Conservation (phyloP, 1,140 invertebrate species). For the Dendroctonus ponderosae region DNA sequence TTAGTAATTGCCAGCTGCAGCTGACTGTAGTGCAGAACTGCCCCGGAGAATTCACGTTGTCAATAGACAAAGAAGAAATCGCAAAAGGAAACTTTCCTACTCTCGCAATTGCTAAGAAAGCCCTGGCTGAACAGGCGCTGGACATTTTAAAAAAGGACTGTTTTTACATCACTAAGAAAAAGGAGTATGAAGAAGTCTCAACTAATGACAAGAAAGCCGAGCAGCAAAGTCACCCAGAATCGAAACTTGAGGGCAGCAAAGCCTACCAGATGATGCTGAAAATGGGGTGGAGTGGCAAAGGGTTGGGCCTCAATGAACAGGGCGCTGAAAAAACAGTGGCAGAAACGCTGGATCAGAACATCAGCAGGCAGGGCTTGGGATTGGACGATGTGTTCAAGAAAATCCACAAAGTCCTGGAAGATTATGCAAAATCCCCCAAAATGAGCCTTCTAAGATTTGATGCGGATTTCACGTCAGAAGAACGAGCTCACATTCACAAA, state of each 20-base stretch:
- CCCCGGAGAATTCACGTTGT: conserved; percentile 22
- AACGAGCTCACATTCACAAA: conserved; percentile 38
- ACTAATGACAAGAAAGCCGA: conserved; percentile 11
- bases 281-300: conserved; percentile 40
- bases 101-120: conserved; percentile 35
- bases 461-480: conserved; percentile 35
- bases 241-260: conserved; percentile 24
- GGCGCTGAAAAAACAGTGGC: conserved; percentile 34
- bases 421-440: conserved; percentile 36
- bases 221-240: conserved; percentile 4
- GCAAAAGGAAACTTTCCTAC: conserved; percentile 24
- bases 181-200: conserved; percentile 32
- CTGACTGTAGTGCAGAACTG: conserved; percentile 11
- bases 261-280: conserved; percentile 40
- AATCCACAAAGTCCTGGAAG: conserved; percentile 34
- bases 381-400: conserved; percentile 34
- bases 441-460: conserved; percentile 36
- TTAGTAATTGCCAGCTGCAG: conserved; percentile 18
- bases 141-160: conserved; percentile 36
- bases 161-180: conserved; percentile 37
- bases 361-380: conserved; percentile 34
- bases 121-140: conserved; percentile 32
- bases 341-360: conserved; percentile 37
- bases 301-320: conserved; percentile 36
- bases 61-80: conserved; percentile 30